Percentiles rank a stretch among this genome's conserved stretches.
Conservation (phyloP, 1,140 invertebrate genomes). For the Drosophila aff. region DNA sequence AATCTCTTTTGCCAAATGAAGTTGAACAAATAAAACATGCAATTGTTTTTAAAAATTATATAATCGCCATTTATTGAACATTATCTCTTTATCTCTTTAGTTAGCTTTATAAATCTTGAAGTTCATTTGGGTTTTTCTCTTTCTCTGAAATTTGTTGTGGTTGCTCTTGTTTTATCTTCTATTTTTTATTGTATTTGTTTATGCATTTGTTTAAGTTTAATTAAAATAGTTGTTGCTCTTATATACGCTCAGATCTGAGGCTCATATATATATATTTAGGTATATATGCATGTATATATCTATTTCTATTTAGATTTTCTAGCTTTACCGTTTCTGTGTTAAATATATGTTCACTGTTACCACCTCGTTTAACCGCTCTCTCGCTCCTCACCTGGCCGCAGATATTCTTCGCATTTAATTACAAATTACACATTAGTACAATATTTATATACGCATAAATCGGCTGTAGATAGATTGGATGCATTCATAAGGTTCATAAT, state of each 20-base stretch:
- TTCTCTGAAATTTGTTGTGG: conserved; percentile 28
- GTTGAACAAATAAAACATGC: conserved; percentile 38
- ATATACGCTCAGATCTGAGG: conserved; percentile 47
- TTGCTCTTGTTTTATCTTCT: conserved; percentile 33
- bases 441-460: conserved; percentile 68
- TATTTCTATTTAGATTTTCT: conserved; percentile 78
- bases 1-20: conserved; percentile 5
- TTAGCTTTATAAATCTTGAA: conserved; percentile 44
- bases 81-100: conserved; percentile 24
- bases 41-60: conserved; percentile 58
- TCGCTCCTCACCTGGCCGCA: conserved; percentile 31
- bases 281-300: conserved; percentile 65
- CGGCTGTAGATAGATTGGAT: conserved; percentile 51
- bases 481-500: conserved; percentile 50
- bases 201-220: conserved; percentile 66
- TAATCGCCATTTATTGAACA: conserved; percentile 62
- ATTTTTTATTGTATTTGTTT: conserved; percentile 70
- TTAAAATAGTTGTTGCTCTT: conserved; percentile 77
- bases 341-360: conserved; percentile 64
- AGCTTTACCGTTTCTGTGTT: conserved; percentile 73
- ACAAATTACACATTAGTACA: conserved; percentile 74
- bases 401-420: conserved; percentile 54
- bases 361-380: neutral
- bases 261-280: conserved; percentile 49
- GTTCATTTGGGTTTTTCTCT: conserved; percentile 28